Percentiles rank a stretch among this genome's conserved stretches.
These are phyloP conservation scores for Octodon degus DNA, from an alignment of 2,113 vertebrate species.

Conservation along the genomic window DNA sequence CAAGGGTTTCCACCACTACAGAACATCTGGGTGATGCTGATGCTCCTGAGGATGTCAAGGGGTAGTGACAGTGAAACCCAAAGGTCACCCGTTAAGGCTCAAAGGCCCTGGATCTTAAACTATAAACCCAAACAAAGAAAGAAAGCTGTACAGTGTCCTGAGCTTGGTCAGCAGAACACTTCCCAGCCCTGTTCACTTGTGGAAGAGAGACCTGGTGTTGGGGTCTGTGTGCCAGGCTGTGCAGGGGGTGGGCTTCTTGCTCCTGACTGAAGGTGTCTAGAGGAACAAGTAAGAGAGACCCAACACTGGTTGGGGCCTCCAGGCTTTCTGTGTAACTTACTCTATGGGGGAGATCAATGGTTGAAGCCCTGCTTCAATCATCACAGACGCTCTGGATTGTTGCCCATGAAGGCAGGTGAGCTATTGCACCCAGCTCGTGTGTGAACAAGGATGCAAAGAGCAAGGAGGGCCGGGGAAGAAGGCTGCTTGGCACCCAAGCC, in stretches of 20 bases:
- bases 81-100: background rate
- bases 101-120: background rate
- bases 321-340: background rate
- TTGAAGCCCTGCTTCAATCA: background rate
- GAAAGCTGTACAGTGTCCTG: too few species aligned
- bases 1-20: fast-evolving
- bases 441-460: background rate
- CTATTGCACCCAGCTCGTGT: background rate
- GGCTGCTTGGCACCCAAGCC: background rate
- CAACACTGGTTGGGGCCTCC: background rate
- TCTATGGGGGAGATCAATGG: background rate
- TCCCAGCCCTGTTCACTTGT: fast-evolving
- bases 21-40: background rate
- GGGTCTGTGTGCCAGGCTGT: too few species aligned
- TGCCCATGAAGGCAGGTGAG: background rate
- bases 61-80: background rate
- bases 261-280: background rate
- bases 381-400: background rate
- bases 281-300: background rate
- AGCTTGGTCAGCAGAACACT: fast-evolving
- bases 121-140: background rate
- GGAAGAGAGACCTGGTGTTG: background rate
- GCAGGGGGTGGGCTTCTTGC: background rate
- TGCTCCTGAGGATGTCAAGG: background rate
- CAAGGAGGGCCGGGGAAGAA: background rate